Evolutionary conservation across 2,113 vertebrate genomes (phyloP).

Genomic region (Cynocephalus volans): DNA sequence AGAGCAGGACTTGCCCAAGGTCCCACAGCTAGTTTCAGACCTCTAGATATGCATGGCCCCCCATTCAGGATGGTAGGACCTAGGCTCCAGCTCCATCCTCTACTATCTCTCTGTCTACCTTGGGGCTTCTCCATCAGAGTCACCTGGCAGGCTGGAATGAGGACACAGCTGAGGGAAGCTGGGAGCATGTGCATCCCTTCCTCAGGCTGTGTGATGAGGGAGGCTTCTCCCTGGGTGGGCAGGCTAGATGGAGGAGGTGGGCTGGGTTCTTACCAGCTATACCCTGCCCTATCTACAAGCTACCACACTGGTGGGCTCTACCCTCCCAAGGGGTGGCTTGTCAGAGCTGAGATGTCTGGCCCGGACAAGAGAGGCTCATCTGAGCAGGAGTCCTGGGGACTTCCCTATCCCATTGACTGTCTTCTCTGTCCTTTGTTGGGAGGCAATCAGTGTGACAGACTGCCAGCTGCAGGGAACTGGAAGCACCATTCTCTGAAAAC

Average conservation of each 20-base stretch:
- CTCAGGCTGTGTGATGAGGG: background rate
- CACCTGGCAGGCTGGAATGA: background rate
- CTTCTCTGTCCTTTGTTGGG: background rate
- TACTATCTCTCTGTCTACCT: background rate
- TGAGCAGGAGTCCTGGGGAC: background rate
- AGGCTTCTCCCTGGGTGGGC: background rate
- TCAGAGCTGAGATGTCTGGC: background rate
- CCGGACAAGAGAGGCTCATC: background rate
- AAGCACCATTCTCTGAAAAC: background rate
- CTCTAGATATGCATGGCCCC: background rate
- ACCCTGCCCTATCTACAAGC: background rate
- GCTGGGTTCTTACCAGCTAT: background rate
- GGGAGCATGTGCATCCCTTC: background rate
- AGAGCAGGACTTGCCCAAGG: conserved; percentile 3
- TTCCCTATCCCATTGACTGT: background rate
- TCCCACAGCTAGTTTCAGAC: background rate
- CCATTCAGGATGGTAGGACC: background rate
- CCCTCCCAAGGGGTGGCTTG: background rate
- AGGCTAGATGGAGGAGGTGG: background rate
- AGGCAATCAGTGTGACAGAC: background rate
- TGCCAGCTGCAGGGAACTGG: background rate
- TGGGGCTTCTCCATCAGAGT: background rate
- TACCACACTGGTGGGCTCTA: background rate
- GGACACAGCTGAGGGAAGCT: background rate
- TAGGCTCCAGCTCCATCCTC: background rate